Percentiles rank a stretch among this genome's conserved stretches.
Conservation (phyloP, 2,888 invertebrate species). For the Sipha maydis region DNA sequence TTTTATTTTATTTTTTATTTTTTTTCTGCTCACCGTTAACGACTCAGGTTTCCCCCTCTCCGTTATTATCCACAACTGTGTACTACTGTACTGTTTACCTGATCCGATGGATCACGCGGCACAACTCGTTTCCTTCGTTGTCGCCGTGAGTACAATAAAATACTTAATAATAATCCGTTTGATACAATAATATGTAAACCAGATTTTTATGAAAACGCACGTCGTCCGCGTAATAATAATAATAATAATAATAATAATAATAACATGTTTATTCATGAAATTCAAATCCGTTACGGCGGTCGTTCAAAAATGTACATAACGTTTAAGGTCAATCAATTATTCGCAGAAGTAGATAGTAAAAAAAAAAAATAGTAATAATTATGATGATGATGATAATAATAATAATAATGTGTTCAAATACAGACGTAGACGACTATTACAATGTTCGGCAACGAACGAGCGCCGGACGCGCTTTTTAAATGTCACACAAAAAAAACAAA, state of each 20-base stretch:
- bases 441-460: background rate
- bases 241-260: background rate
- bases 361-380: no score
- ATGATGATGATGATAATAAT: no score
- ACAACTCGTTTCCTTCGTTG: no score
- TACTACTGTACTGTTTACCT: no score
- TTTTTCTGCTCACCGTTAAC: no score
- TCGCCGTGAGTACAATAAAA: no score
- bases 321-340: constrained; percentile 56
- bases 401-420: no score
- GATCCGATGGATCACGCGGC: no score
- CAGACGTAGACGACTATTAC: background rate
- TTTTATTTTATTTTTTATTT: no score
- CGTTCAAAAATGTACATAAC: constrained; percentile 38
- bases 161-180: background rate
- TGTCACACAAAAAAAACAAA: constrained; percentile 40
- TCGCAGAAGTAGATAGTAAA: background rate
- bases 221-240: background rate
- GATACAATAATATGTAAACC: background rate
- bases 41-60: no score
- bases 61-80: no score
- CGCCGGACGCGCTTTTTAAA: constrained; percentile 25
- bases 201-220: background rate
- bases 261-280: constrained; percentile 51
- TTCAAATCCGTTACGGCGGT: constrained; percentile 35